Conservation (phyloP, 2,113 vertebrate genomes). For the Hemibates koningsi region DNA sequence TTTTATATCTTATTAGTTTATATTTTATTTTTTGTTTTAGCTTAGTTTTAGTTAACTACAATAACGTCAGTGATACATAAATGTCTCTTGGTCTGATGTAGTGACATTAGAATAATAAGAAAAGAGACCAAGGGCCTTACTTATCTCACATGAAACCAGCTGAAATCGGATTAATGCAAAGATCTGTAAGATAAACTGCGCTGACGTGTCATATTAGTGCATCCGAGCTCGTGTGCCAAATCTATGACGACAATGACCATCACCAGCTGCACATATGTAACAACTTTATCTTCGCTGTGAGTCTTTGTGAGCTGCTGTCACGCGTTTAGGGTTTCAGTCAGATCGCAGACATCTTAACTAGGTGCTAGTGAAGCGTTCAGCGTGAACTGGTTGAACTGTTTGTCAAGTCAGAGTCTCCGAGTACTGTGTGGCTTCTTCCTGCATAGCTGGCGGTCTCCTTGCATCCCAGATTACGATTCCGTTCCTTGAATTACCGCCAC, state of each 20-base stretch:
- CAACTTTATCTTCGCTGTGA: neutral
- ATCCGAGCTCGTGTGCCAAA: neutral
- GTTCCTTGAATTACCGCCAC: neutral
- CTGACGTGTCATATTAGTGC: neutral
- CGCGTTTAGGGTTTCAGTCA: neutral
- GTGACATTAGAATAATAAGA: neutral
- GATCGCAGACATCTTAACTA: neutral
- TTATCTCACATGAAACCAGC: neutral
- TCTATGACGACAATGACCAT: neutral
- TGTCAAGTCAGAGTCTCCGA: neutral
- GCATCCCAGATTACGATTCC: neutral
- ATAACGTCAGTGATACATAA: neutral
- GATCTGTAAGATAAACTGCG: neutral
- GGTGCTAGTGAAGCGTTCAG: neutral
- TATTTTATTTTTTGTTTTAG: neutral
- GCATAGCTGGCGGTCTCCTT: neutral
- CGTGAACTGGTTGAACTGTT: neutral
- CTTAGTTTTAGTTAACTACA: neutral
- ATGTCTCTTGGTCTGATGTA: neutral
- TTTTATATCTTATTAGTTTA: neutral
- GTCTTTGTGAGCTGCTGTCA: neutral
- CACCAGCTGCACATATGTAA: neutral
- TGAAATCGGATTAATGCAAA: neutral
- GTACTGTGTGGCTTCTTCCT: neutral
- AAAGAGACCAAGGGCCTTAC: neutral